Evolutionary conservation across 2,888 invertebrate species (phyloP), one percentile per base, ranked within the genome.

Genomic region (Hemistola chrysoprasaria): DNA sequence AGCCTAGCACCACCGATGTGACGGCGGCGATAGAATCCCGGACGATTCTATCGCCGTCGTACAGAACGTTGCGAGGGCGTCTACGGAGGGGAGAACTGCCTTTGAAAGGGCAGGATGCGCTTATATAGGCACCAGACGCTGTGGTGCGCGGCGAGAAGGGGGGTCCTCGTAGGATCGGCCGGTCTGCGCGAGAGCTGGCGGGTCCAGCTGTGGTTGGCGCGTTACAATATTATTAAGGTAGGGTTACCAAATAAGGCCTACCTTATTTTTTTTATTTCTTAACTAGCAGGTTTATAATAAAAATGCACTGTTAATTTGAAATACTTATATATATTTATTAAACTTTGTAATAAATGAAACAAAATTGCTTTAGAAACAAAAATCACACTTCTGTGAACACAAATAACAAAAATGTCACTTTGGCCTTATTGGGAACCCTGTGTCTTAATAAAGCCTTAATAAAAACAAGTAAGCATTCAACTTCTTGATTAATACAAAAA

Each of bases 361-460:
- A 34, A 16, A 40, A 40, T 30, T 37, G n/a, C n/a, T n/a, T n/a
- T n/a, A n/a, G n/a, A n/a, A n/a, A n/a, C n/a, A n/a, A n/a, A n/a
- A n/a, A 48, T 48, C 44, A 52, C 46, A 49, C 44, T 52, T 55
- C 38, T 55, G 47, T 50, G 45, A 47, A 52, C 40, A 51, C 39
- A 48, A 48, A 40, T 48, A 51, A 52, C 45, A 36, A 46, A 54
- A 50, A 39, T 37, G 29, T 37, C 42, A 37, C 27, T 36, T 35
- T 36, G 36, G 41, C 41, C 32, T 27, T 36, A 32, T 46, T 52
- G 40, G 47, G 47, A 51, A 47, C 44, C 47, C 46, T 42, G 39
- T 42, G 50, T 42, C 46, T 40, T 40, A 46, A 50, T 50, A 50
- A 46, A 45, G 48, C 53, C 53, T 54, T 44, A 46, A 46, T 43